phyloP scores from a whole-genome alignment of 1,140 invertebrate species.

The Lucilia sericata region DNA sequence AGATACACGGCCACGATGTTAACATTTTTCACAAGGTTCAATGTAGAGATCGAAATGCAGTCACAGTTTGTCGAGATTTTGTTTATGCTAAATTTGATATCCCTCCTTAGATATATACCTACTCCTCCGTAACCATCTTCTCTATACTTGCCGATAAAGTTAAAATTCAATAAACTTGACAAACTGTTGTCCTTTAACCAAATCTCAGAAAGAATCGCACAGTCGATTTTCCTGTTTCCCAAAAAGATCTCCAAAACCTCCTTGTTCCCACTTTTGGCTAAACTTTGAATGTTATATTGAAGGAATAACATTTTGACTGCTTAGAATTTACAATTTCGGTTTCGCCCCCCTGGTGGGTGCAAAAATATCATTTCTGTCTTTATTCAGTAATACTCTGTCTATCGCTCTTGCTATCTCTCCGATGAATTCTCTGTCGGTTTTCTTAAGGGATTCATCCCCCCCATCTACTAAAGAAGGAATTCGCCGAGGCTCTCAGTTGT shows the following conservation, averaged over 20 bases:
- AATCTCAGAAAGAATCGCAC: slow-evolving; percentile 11
- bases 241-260: neutral
- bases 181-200: slow-evolving; percentile 11
- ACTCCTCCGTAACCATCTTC: slow-evolving; percentile 32
- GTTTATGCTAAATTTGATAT: too few species aligned
- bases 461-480: neutral
- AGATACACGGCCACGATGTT: neutral
- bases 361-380: neutral
- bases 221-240: neutral
- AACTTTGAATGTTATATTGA: slow-evolving; percentile 32
- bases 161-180: neutral
- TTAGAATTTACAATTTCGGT: neutral
- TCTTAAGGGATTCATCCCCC: neutral
- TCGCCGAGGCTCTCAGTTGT: neutral
- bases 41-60: neutral
- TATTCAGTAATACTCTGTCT: neutral
- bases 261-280: neutral
- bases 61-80: neutral
- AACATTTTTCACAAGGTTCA: neutral
- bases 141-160: slow-evolving; percentile 40
- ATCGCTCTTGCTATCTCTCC: neutral
- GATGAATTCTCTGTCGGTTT: neutral
- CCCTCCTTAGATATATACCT: slow-evolving; percentile 27
- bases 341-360: neutral
- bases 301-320: slow-evolving; percentile 13